A percentile compares a stretch with the other conserved stretches of the same genome.
These are phyloP conservation scores for Aphis gossypii DNA, from an alignment of 1,140 invertebrate genomes.

Conservation along the genomic window DNA sequence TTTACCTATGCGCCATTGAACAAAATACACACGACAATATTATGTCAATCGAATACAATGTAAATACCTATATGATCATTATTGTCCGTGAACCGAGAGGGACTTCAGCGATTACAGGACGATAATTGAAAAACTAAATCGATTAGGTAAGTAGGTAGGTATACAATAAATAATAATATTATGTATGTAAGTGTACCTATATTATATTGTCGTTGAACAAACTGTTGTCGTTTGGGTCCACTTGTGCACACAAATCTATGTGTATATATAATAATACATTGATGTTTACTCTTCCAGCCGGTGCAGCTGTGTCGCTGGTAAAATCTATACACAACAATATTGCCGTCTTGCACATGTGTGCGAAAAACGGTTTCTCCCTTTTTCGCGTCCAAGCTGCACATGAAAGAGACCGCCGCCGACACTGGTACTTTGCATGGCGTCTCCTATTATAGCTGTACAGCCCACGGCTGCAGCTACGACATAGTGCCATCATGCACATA, in stretches of 20 bases:
- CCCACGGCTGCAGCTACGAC: too few species aligned
- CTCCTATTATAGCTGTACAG: background rate
- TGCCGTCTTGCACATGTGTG: background rate
- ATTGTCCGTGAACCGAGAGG: background rate
- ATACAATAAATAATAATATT: background rate
- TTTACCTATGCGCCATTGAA: background rate
- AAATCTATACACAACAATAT: background rate
- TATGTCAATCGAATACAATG: background rate
- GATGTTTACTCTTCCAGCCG: background rate
- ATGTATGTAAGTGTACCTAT: background rate
- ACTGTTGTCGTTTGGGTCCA: background rate
- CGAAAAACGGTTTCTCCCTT: conserved; percentile 25
- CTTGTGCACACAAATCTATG: background rate
- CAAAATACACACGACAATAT: background rate
- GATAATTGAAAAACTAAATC: conserved; percentile 24
- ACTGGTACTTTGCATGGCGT: background rate
- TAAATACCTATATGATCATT: background rate
- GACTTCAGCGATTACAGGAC: background rate
- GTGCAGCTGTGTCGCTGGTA: conserved; percentile 2
- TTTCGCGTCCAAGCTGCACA: background rate
- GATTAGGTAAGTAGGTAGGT: background rate
- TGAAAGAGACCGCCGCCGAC: background rate
- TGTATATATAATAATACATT: background rate
- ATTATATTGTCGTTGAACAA: background rate
- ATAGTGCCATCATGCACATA: background rate